Evolutionary conservation across 2,888 invertebrate species (phyloP), one percentile per base, ranked within the genome.

Genomic region (Cacoxenus indagator): DNA sequence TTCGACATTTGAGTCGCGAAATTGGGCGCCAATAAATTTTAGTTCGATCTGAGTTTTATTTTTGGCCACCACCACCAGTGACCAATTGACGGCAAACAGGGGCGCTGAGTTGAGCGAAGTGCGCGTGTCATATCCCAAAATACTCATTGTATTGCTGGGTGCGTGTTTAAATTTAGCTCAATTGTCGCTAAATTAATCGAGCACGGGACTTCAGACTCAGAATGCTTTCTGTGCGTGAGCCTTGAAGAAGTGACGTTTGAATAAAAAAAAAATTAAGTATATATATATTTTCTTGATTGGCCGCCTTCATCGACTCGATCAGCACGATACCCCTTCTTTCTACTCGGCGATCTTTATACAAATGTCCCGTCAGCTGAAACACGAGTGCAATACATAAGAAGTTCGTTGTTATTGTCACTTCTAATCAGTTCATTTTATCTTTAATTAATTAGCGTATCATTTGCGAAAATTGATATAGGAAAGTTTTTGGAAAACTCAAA

Each of bases 381-480:
- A n/a, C n/a, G n/a, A n/a, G n/a, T n/a, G n/a, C n/a, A n/a, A n/a
- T n/a, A n/a, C n/a, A n/a, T n/a, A n/a, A n/a, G n/a, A n/a, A n/a
- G n/a, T n/a, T n/a, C n/a, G n/a, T n/a, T n/a, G n/a, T n/a, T n/a
- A n/a, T n/a, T n/a, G n/a, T n/a, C n/a, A n/a, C n/a, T n/a, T n/a
- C n/a, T n/a, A n/a, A n/a, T n/a, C n/a, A 14, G n/a, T n/a, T 19
- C 8, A 8, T 31, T 59, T 61, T 73, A 82, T 75, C 69, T 55
- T 68, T 67, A 74, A 81, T 81, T 80, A 78, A 81, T 80, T 83
- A 78, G 70, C 64, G 27, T 55, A 64, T 71, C 68, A 66, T 76
- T 31, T 62, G 62, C 72, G 70, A 76, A 73, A 75, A 73, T 79
- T 80, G 82, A 80, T 81, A 81, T 80, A 83, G 80, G 83, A 80